These are phyloP conservation scores for Eolophus roseicapilla DNA, from an alignment of 2,113 vertebrate species.

Conservation along the genomic window DNA sequence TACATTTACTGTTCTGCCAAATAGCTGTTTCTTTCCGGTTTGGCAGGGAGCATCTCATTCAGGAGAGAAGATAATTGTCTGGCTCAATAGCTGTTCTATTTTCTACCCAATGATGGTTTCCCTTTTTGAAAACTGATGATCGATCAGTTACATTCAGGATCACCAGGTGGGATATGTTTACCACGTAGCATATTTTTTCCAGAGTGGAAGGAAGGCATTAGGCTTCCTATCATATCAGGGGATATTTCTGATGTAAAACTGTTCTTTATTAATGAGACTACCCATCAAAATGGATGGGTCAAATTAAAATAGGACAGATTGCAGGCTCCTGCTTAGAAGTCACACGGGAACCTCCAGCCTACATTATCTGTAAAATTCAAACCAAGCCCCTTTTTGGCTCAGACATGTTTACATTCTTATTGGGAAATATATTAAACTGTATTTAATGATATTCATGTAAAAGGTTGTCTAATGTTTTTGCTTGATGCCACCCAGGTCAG, in stretches of 20 bases:
- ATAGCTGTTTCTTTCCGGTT: constrained; percentile 31
- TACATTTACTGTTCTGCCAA: constrained; percentile 30
- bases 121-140: constrained; percentile 28
- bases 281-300: constrained; percentile 28
- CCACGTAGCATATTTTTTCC: constrained; percentile 27
- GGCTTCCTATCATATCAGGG: neutral
- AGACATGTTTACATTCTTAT: neutral
- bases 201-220: constrained; percentile 31
- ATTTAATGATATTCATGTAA: neutral
- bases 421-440: neutral
- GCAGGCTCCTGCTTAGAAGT: constrained; percentile 34
- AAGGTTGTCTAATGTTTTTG: neutral
- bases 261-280: constrained; percentile 16
- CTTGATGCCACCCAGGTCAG: neutral
- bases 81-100: constrained; percentile 51
- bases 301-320: constrained; percentile 51
- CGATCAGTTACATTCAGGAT: constrained; percentile 37
- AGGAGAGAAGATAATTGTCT: constrained; percentile 27
- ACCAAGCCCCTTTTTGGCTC: neutral
- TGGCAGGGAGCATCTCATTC: constrained; percentile 36
- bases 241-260: constrained; percentile 20
- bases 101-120: constrained; percentile 14
- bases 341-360: neutral
- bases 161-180: constrained; percentile 22
- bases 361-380: neutral